phyloP scores from a whole-genome alignment of 2,797 vertebrate genomes.

The Sciurus vulgaris region DNA sequence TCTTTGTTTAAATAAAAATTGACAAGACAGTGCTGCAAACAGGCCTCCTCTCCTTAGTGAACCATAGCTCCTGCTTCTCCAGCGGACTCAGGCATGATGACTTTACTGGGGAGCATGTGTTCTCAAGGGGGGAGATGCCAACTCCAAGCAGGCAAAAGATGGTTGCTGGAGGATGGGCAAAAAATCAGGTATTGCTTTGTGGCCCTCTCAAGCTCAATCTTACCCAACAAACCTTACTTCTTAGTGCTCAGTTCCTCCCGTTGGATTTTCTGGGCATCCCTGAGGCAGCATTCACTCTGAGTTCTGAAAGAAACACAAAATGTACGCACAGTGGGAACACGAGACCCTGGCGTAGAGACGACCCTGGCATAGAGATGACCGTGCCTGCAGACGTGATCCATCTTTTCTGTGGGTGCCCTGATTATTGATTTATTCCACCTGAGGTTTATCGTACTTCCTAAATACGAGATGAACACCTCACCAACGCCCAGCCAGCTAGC shows the following conservation, averaged over 20 bases:
- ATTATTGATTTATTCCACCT: not conserved
- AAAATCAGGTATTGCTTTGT: too few species aligned
- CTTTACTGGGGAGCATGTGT: fast-evolving
- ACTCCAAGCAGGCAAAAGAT: too few species aligned
- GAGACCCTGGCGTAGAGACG: fast-evolving
- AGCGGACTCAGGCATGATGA: fast-evolving
- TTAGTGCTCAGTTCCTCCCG: not conserved
- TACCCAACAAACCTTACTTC: not conserved
- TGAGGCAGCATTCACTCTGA: fast-evolving
- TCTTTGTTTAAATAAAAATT: fast-evolving
- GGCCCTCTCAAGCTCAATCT: not conserved
- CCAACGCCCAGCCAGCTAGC: fast-evolving
- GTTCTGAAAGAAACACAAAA: not conserved
- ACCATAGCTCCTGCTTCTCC: fast-evolving
- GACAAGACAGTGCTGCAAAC: fast-evolving
- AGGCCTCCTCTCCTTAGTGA: not conserved
- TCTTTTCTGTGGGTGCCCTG: too few species aligned
- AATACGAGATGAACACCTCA: fast-evolving
- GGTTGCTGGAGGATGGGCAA: not conserved
- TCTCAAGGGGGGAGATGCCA: too few species aligned
- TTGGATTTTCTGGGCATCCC: not conserved
- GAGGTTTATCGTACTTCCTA: not conserved
- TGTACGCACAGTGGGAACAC: fast-evolving
- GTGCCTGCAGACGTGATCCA: fast-evolving
- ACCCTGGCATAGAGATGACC: too few species aligned